Evolutionary conservation across 2,888 invertebrate genomes (phyloP).

Genomic region (Halocaridina rubra): DNA sequence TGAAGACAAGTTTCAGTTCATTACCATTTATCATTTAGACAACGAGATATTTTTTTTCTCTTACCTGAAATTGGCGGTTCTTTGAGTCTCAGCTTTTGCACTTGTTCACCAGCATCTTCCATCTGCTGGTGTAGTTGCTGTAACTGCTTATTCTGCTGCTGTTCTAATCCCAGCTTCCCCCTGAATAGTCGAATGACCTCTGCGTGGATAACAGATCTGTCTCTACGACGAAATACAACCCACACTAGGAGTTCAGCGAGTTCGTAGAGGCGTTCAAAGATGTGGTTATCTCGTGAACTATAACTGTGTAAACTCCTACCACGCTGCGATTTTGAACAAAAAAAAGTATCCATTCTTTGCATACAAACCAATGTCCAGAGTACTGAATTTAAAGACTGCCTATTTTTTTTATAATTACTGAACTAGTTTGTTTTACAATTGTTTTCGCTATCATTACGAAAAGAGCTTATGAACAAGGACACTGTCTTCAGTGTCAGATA

Average conservation of each 20-base stretch:
- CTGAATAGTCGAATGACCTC: conserved; percentile 52
- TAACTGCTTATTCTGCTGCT: conserved; percentile 13
- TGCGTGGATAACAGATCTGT: conserved; percentile 28
- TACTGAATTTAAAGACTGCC: no score
- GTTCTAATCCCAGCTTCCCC: conserved; percentile 13
- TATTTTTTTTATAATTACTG: no score
- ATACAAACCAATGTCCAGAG: no score
- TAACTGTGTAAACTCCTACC: conserved; percentile 43
- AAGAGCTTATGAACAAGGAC: no score
- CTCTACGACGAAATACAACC: conserved; percentile 41
- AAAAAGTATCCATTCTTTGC: no score
- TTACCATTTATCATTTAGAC: no score
- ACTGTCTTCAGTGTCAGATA: no score
- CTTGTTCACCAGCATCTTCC: not conserved
- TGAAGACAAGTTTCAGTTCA: no score
- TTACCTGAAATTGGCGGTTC: not conserved
- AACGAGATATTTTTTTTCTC: no score
- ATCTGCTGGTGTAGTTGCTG: not conserved
- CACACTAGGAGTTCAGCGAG: conserved; percentile 41
- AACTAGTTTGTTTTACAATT: no score
- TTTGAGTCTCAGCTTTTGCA: not conserved
- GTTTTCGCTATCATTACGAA: no score
- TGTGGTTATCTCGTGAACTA: conserved; percentile 28
- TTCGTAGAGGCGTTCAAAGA: conserved; percentile 44
- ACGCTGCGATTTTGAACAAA: no score